Conservation (phyloP, 2,888 invertebrate genomes). For the Gastrophysa polygoni region DNA sequence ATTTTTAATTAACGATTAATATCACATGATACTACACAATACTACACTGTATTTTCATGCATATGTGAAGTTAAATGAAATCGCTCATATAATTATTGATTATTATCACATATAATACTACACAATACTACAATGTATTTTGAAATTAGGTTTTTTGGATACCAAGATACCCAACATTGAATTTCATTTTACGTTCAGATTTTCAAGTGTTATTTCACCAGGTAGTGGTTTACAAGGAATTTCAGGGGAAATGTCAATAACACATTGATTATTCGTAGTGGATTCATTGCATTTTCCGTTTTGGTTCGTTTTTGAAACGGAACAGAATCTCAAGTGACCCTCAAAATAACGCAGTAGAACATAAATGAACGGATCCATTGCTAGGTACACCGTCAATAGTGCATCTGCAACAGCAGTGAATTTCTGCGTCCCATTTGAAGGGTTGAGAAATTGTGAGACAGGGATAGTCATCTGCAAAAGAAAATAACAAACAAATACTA, state of each 20-base stretch:
- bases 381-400: constrained; percentile 80
- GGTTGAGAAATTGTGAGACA: constrained; percentile 60
- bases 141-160: no score
- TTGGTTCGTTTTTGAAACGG: constrained; percentile 39
- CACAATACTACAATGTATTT: no score
- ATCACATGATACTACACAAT: no score
- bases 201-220: background rate
- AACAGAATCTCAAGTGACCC: constrained; percentile 40
- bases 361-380: constrained; percentile 82
- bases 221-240: background rate
- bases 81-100: no score
- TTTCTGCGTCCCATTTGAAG: constrained; percentile 50
- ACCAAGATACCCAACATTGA: no score
- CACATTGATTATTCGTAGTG: constrained; percentile 15
- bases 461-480: constrained; percentile 69
- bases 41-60: no score
- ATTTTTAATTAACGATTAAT: no score
- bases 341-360: constrained; percentile 70
- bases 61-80: no score
- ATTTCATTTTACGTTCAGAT: background rate
- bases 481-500: background rate
- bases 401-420: constrained; percentile 71
- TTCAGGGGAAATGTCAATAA: background rate
- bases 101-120: no score
- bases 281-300: constrained; percentile 35